phyloP scores from a whole-genome alignment of 2,888 invertebrate species.

The Frankliniella intonsa region DNA sequence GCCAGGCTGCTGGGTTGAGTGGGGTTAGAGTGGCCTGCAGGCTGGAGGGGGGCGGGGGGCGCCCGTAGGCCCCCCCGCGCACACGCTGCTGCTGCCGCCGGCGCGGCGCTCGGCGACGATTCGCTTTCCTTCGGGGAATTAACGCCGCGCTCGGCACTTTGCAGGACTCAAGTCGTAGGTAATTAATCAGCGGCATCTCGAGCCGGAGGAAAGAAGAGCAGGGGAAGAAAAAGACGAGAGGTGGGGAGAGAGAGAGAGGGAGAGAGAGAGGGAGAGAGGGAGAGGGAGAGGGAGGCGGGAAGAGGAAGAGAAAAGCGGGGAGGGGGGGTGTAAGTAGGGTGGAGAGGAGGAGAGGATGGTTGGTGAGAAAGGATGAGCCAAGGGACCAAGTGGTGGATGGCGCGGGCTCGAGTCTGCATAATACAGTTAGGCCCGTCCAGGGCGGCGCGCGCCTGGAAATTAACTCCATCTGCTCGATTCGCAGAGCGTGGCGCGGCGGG shows the following conservation, averaged over 20 bases:
- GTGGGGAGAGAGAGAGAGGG: neutral
- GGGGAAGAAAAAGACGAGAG: neutral
- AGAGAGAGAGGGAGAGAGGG: neutral
- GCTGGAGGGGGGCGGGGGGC: constrained; percentile 39
- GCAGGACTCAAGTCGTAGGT: constrained; percentile 43
- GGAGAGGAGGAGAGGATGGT: constrained; percentile 27
- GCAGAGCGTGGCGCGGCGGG: too few relatives aligned
- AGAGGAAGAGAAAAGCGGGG: constrained; percentile 37
- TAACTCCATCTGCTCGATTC: too few relatives aligned
- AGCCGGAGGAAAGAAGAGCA: constrained; percentile 7
- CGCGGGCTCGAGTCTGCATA: too few relatives aligned
- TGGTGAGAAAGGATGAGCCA: neutral
- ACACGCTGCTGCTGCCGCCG: too few relatives aligned
- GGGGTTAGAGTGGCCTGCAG: constrained; percentile 36
- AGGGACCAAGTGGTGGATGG: neutral
- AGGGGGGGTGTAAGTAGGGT: constrained; percentile 34
- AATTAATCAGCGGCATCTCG: constrained; percentile 34
- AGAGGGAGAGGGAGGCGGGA: constrained; percentile 37
- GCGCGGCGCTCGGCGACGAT: constrained; percentile 34
- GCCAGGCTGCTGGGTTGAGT: constrained; percentile 24
- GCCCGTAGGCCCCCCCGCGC: too few relatives aligned
- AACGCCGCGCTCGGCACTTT: too few relatives aligned
- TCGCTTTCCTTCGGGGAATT: too few relatives aligned
- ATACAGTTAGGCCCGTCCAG: too few relatives aligned
- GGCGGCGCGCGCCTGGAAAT: too few relatives aligned